Evolutionary conservation across 2,888 invertebrate species (phyloP), one percentile per base, ranked within the genome.

Genomic region (Parapristionchus giblindavisi): DNA sequence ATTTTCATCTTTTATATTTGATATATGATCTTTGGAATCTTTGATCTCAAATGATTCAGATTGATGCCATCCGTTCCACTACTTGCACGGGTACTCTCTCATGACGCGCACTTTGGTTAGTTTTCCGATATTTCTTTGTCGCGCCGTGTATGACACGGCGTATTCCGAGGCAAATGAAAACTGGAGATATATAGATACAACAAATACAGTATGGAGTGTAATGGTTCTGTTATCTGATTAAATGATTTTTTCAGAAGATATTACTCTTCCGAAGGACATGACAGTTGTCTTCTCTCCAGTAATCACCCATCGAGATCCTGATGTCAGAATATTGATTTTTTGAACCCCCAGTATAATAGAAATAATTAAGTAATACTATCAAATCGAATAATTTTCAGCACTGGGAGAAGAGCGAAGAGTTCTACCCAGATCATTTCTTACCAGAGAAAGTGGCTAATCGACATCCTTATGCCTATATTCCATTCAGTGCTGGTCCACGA

Each of bases 401-500:
- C 34, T 73, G 84, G 77, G 87, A 88, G 0, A 85, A 88, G 54
- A 88, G 89, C 4, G 85, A 88, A 11, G 83, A 71, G 36, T 89
- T 88, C 79, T 85, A 88, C 68, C 89, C 89, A 4, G 88, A 89
- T 73, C 82, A 89, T 65, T 89, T 89, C 77, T 72, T 84, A 24
- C 84, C 87, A 17, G 89, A 89, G 61, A 87, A 88, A 66, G 75
- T 80, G 34, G 65, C 77, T 3, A 83, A 84, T 27, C 82, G 90
- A 51, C 89, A 89, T 79, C 89, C 90, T 0, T 90, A 84, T 82
- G 85, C 89, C 32, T 90, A 88, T 80, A 85, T 90, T 34, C 90
- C 90, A 2, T 90, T 90, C 83, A 89, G 89, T 34, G 90, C 90
- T 51, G 90, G 90, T 8, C 85, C 87, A 0, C 84, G 90, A 29